Evolutionary conservation across 2,888 invertebrate species (phyloP).

Genomic region (Coenonympha arcania): DNA sequence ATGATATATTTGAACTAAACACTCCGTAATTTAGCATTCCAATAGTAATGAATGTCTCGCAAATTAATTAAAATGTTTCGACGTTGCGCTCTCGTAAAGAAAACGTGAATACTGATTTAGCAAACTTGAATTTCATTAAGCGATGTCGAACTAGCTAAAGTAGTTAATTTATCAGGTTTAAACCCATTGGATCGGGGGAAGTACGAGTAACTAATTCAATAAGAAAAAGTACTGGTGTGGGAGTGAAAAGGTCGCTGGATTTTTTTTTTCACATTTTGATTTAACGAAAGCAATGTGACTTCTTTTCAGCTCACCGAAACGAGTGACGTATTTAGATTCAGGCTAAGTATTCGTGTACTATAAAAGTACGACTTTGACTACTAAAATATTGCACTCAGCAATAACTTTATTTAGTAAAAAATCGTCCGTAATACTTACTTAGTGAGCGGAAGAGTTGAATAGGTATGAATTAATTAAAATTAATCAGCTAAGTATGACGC

Average conservation of each 20-base stretch:
- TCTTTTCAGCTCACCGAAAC: no score
- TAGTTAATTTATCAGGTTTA: not conserved
- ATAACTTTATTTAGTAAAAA: no score
- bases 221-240: not conserved
- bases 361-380: no score
- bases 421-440: no score
- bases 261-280: not conserved
- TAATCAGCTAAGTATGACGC: no score
- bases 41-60: constrained; percentile 8
- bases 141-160: constrained; percentile 1
- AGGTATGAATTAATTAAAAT: no score
- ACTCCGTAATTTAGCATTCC: not conserved
- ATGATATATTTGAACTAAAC: not conserved
- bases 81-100: constrained; percentile 2
- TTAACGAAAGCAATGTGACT: not conserved
- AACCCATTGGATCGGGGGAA: not conserved
- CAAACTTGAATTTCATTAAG: constrained; percentile 4
- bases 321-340: no score
- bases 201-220: not conserved
- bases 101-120: constrained; percentile 1
- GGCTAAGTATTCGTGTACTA: no score
- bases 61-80: constrained; percentile 9
- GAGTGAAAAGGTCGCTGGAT: not conserved
- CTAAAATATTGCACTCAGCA: no score
- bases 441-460: no score